Evolutionary conservation across 2,113 vertebrate genomes (phyloP).

Genomic region (Steatornis caripensis): DNA sequence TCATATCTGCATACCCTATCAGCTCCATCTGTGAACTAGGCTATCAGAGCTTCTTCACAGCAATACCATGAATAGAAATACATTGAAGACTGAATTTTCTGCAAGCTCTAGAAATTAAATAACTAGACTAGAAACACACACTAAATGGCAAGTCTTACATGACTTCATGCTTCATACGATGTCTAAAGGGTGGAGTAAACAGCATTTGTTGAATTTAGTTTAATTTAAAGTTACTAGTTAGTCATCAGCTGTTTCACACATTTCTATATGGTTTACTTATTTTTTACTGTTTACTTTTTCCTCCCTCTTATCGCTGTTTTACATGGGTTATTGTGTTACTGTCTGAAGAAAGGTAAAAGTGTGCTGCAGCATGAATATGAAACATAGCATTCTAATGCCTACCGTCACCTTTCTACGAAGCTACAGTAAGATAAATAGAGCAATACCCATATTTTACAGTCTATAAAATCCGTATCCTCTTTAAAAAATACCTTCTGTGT

Average conservation of each 20-base stretch:
- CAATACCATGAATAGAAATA: not conserved
- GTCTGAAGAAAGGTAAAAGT: not conserved
- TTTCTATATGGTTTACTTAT: not conserved
- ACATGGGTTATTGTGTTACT: not conserved
- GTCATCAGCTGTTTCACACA: not conserved
- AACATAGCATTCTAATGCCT: slow-evolving; percentile 57
- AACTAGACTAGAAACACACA: not conserved
- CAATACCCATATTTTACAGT: slow-evolving; percentile 77
- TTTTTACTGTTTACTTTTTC: not conserved
- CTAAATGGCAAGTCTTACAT: not conserved
- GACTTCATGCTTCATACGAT: not conserved
- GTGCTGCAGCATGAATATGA: slow-evolving; percentile 13
- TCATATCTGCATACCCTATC: not conserved
- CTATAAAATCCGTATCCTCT: slow-evolving; percentile 72
- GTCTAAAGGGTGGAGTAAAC: accelerated
- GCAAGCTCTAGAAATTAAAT: not conserved
- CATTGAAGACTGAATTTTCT: not conserved
- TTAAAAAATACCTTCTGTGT: slow-evolving; percentile 61
- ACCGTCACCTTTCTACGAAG: slow-evolving; percentile 59
- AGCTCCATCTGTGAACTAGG: not conserved
- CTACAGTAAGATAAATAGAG: slow-evolving; percentile 79
- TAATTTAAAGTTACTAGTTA: not conserved
- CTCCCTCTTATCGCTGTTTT: not conserved
- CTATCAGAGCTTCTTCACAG: not conserved
- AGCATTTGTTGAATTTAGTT: not conserved